Conservation (phyloP, 2,797 vertebrate genomes). For the Microctenopoma lineatum region DNA sequence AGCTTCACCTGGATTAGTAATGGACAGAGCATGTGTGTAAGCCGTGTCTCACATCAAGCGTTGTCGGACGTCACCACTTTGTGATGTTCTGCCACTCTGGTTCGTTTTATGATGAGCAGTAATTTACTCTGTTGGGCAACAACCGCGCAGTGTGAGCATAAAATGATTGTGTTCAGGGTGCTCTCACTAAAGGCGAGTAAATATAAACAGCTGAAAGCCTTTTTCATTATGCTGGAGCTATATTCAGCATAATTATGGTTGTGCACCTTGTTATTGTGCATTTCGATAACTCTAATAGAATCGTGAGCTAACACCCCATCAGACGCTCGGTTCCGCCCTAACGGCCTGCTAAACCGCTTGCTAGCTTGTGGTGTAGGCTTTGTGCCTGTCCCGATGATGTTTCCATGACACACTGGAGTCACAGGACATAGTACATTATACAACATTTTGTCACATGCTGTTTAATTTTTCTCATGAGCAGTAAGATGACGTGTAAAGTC, state of each 20-base stretch:
- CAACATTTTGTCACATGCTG: neutral
- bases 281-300: conserved; percentile 8
- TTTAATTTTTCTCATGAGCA: neutral
- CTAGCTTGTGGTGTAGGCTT: neutral
- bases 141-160: neutral
- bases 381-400: neutral
- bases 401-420: neutral
- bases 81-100: conserved; percentile 1
- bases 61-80: neutral
- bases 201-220: conserved; percentile 27
- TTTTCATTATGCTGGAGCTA: conserved; percentile 5
- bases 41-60: no score
- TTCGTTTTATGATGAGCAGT: conserved; percentile 11
- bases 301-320: conserved; percentile 4
- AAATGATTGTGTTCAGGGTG: conserved; percentile 20
- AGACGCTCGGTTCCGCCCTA: neutral
- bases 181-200: conserved; percentile 22
- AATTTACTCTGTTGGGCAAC: conserved; percentile 6
- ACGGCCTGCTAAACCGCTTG: no score
- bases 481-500: conserved; percentile 2
- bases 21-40: neutral
- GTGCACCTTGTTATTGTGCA: conserved; percentile 6
- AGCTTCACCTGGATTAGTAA: conserved; percentile 9
- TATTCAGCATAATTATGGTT: neutral
- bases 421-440: neutral